Evolutionary conservation across 2,113 vertebrate genomes (phyloP).

Genomic region (Pelodiscus sinensis): DNA sequence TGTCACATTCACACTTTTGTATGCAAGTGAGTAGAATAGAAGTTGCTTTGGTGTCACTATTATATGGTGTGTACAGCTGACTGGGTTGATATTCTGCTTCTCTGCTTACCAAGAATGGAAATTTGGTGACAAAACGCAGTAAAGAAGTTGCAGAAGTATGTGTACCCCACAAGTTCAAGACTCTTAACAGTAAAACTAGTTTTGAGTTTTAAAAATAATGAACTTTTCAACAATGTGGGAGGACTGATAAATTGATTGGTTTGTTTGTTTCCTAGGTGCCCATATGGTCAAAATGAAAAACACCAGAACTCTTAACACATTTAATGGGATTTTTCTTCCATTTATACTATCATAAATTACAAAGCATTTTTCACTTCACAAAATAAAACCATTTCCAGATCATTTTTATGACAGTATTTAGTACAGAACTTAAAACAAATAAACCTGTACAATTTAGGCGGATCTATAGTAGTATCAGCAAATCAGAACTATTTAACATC

Average conservation of each 20-base stretch:
- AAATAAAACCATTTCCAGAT: constrained; percentile 87
- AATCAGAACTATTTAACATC: constrained; percentile 47
- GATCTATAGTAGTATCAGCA: constrained; percentile 41
- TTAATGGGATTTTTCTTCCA: constrained; percentile 81
- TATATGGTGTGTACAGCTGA: neutral
- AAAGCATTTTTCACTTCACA: constrained; percentile 86
- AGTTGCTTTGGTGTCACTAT: neutral
- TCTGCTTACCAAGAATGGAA: neutral
- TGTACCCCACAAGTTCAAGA: neutral
- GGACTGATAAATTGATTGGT: constrained; percentile 36
- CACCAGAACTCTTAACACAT: constrained; percentile 78
- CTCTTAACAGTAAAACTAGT: neutral
- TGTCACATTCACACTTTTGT: neutral
- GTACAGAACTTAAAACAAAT: constrained; percentile 78
- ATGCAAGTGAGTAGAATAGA: neutral
- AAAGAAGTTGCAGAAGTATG: neutral
- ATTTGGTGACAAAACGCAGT: neutral
- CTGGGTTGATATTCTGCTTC: accelerated
- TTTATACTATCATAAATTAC: constrained; percentile 86
- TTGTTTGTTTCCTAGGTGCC: constrained; percentile 31
- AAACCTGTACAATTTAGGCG: constrained; percentile 69
- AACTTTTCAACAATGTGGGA: constrained; percentile 34
- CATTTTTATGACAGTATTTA: constrained; percentile 80
- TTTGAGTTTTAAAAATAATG: constrained; percentile 13
- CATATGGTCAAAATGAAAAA: constrained; percentile 57